Evolutionary conservation across 2,888 invertebrate genomes (phyloP).

Genomic region (Lasioglossum zephyrum): DNA sequence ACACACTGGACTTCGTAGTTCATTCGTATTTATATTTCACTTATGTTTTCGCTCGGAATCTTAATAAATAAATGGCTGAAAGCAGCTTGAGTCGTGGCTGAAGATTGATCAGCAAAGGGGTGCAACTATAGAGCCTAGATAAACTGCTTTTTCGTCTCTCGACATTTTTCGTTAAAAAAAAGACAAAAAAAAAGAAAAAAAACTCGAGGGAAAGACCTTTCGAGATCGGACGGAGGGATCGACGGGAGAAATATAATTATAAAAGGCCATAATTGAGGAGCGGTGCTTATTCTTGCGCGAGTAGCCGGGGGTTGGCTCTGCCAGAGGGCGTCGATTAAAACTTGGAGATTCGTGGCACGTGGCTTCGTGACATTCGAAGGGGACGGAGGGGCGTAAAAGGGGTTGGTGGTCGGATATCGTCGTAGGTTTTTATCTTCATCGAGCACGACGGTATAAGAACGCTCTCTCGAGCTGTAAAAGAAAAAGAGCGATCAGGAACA

Average conservation of each 20-base stretch:
- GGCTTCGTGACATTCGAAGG: constrained; percentile 37
- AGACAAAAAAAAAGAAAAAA: too few species aligned
- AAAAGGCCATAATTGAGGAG: background rate
- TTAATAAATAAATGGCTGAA: background rate
- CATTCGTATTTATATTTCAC: background rate
- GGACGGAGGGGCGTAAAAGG: background rate
- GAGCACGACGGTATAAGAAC: constrained; percentile 15
- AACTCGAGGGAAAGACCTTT: background rate
- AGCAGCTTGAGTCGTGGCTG: background rate
- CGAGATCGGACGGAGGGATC: background rate
- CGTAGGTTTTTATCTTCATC: constrained; percentile 31
- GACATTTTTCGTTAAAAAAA: background rate
- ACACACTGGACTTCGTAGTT: background rate
- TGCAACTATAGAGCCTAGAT: background rate
- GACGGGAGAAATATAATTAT: background rate
- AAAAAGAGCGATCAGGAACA: constrained; percentile 27
- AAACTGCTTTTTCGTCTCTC: background rate
- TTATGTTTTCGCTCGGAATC: background rate
- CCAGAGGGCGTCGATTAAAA: background rate
- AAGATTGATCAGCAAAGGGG: background rate
- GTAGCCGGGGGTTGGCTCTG: background rate
- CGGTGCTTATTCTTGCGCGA: background rate
- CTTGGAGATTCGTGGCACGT: constrained; percentile 22
- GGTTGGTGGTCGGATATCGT: constrained; percentile 23
- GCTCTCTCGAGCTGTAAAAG: background rate